Evolutionary conservation across 2,888 invertebrate genomes (phyloP).

Genomic region (Chironomus riparius): DNA sequence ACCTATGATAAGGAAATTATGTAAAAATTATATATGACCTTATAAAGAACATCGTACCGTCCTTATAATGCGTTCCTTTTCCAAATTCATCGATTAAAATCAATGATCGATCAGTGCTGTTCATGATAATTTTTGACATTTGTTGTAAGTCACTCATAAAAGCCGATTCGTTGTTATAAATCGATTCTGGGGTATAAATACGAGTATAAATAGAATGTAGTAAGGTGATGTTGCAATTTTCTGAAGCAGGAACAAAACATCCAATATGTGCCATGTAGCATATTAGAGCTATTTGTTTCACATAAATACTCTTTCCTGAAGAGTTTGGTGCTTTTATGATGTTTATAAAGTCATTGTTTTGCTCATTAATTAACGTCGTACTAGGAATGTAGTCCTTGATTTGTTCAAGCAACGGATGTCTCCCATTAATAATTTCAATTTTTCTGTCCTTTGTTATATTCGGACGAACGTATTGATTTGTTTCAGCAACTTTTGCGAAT

Average conservation of each 20-base stretch:
- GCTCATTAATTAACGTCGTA: slow-evolving; percentile 29
- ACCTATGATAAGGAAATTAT: slow-evolving; percentile 34
- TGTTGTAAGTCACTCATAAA: slow-evolving; percentile 79
- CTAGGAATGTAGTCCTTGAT: slow-evolving; percentile 29
- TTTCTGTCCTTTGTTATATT: slow-evolving; percentile 36
- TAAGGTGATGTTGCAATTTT: slow-evolving; percentile 58
- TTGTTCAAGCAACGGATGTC: slow-evolving; percentile 29
- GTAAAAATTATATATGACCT: too few relatives aligned
- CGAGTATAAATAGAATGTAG: slow-evolving; percentile 66
- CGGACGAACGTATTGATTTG: slow-evolving; percentile 39
- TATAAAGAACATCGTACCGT: slow-evolving; percentile 42
- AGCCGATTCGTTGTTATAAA: slow-evolving; percentile 69
- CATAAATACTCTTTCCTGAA: slow-evolving; percentile 84
- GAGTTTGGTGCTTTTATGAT: slow-evolving; percentile 85
- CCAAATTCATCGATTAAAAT: slow-evolving; percentile 87
- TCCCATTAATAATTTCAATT: slow-evolving; percentile 37
- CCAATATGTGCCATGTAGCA: slow-evolving; percentile 83
- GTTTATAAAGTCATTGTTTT: slow-evolving; percentile 51
- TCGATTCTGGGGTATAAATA: slow-evolving; percentile 66
- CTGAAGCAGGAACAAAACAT: slow-evolving; percentile 72
- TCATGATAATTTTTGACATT: slow-evolving; percentile 54
- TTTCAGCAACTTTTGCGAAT: slow-evolving; percentile 38
- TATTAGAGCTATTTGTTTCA: slow-evolving; percentile 75
- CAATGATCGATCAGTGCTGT: slow-evolving; percentile 58
- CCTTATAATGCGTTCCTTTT: slow-evolving; percentile 66